These are phyloP conservation scores for Eurytoma adleriae DNA, from an alignment of 2,888 invertebrate genomes.

Conservation along the genomic window DNA sequence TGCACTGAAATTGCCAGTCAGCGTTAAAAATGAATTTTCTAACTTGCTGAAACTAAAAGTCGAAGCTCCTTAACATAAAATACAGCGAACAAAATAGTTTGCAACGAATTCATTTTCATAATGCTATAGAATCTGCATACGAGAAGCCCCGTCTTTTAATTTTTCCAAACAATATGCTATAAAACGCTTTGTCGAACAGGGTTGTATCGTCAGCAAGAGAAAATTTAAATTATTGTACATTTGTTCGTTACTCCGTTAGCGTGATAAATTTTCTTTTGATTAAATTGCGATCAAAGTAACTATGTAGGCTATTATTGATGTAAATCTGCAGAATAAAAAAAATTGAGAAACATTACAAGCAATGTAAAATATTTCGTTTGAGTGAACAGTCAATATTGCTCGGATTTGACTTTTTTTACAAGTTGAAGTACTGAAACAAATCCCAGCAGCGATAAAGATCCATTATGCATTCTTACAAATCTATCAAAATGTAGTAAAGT, in stretches of 20 bases:
- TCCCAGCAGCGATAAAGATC: no score
- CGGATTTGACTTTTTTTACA: no score
- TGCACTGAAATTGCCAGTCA: constrained; percentile 13
- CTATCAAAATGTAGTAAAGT: no score
- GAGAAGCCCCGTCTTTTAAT: constrained; percentile 43
- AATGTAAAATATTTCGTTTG: no score
- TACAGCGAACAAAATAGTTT: constrained; percentile 5
- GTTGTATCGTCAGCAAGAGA: constrained; percentile 21
- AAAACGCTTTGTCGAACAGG: background rate
- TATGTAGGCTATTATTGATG: no score
- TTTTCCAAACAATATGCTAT: background rate
- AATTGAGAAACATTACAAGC: no score
- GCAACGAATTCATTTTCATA: background rate
- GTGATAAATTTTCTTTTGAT: no score
- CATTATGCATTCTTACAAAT: no score
- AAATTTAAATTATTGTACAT: background rate
- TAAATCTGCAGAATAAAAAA: no score
- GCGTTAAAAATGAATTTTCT: constrained; percentile 54
- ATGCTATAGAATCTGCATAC: background rate
- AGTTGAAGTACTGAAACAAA: no score
- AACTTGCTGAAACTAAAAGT: constrained; percentile 49
- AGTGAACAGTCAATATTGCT: no score
- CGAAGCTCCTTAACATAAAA: constrained; percentile 36
- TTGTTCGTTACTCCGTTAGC: no score
- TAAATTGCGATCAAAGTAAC: background rate